Base-by-base conservation (phyloP, 2,797 vertebrate species). In the Austrolebias charrua region DNA sequence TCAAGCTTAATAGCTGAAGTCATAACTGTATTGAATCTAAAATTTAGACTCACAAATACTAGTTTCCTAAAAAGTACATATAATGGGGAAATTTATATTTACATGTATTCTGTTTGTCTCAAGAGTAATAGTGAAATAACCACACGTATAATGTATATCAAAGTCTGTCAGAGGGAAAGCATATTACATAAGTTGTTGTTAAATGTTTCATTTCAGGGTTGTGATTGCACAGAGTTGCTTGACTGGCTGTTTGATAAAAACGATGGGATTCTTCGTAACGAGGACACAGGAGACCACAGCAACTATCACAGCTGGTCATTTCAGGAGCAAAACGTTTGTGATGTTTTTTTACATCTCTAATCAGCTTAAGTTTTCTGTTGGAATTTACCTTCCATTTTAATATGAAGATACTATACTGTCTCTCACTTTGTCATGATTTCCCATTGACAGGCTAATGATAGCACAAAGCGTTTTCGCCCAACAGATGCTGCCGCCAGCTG, bases 161-260 rank as follows among this genome's bases (percentile, higher is more conserved):
- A 42, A 24, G 20, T 28, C 40, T 7, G 38, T 20, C 33, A 13
- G 24, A 54, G 18, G 11, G 9, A 18, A 53, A 53, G 14, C 5
- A 40, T 13, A 24, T 24, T 24, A 24, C 2, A 19, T 38, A 3
- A 11, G 35, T 12, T 33, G 55, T 59, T 7, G 13, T 38, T 8
- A n/a, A 46, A 47, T 19, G 19, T 67, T 47, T 76, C 66, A 62
- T 83, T 75, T 53, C 73, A 94, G 93, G 85, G 71, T 2, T 89
- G 86, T 0, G 89, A 94, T 57, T 92, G 91, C 74, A 81, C 94
- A 6, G 95, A 98, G 58, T 88, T 98, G 53, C 93, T 99, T 29
- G 95, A 99, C 75, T 94, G 96, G 62, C 92, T 98, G 18, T 98
- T 98, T n/a, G 96, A 98, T 82, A 90, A 83, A 43, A 94, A 95